Evolutionary conservation across 2,888 invertebrate species (phyloP).

Genomic region (Amblyteles armatorius): DNA sequence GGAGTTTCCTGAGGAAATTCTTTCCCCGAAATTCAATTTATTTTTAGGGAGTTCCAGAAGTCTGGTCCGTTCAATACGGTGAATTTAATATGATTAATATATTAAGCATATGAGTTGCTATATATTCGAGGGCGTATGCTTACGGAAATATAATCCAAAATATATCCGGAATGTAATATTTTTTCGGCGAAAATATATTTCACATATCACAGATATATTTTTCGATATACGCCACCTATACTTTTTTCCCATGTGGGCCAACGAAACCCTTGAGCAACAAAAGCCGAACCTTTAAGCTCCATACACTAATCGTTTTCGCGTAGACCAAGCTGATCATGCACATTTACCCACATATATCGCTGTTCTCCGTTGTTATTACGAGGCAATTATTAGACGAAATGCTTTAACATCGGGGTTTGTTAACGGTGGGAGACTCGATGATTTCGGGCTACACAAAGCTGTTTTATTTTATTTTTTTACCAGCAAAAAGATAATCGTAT

Average conservation of each 20-base stretch:
- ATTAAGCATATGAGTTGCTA: background rate
- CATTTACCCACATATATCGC: constrained; percentile 12
- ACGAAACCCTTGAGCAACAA: background rate
- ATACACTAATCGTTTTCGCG: background rate
- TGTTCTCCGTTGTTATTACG: constrained; percentile 18
- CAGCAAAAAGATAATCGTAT: too few relatives aligned
- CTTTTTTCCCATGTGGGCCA: background rate
- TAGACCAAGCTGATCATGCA: constrained; percentile 29
- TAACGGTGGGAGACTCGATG: too few relatives aligned
- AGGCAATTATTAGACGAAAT: background rate
- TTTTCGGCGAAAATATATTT: background rate
- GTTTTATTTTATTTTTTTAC: too few relatives aligned
- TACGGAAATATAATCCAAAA: background rate
- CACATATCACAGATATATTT: background rate
- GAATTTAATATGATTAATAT: background rate
- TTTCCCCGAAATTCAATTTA: background rate
- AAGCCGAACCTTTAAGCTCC: constrained; percentile 1
- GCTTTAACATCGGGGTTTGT: background rate
- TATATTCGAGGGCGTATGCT: background rate
- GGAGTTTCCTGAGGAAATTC: too few relatives aligned
- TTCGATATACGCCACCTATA: background rate
- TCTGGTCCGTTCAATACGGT: background rate
- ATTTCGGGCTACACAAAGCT: too few relatives aligned
- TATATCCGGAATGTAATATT: background rate
- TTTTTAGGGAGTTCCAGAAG: background rate